Percentiles rank a stretch among this genome's conserved stretches.
Conservation (phyloP, 2,113 vertebrate genomes). For the Odocoileus hemionus region DNA sequence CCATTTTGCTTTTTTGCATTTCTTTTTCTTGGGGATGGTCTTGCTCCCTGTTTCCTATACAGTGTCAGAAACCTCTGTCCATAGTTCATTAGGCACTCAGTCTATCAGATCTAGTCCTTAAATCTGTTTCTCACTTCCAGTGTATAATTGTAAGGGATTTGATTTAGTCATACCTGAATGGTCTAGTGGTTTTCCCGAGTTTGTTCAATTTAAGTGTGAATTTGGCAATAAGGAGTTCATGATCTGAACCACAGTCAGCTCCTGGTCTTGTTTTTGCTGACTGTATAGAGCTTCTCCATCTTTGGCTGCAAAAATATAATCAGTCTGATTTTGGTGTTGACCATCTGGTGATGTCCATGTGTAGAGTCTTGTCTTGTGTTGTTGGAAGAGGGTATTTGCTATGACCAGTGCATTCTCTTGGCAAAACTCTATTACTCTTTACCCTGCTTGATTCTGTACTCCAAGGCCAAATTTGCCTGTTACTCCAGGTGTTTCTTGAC, state of each 20-base stretch:
- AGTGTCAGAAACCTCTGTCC: neutral
- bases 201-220: neutral
- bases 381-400: neutral
- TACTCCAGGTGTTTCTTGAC: neutral
- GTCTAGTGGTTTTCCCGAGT: neutral
- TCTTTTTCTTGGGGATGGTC: neutral
- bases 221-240: neutral
- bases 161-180: neutral
- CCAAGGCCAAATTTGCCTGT: neutral
- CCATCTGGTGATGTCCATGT: neutral
- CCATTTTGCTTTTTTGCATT: neutral
- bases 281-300: neutral
- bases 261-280: neutral
- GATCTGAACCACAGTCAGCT: neutral
- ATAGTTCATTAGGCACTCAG: neutral
- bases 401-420: neutral
- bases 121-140: neutral
- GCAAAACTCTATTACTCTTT: neutral
- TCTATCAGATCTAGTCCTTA: neutral
- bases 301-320: neutral
- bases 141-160: neutral
- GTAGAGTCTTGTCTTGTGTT: neutral
- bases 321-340: neutral
- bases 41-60: neutral
- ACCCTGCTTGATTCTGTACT: neutral